Base-by-base conservation (phyloP, 2,113 vertebrate species). In the Natator depressus region DNA sequence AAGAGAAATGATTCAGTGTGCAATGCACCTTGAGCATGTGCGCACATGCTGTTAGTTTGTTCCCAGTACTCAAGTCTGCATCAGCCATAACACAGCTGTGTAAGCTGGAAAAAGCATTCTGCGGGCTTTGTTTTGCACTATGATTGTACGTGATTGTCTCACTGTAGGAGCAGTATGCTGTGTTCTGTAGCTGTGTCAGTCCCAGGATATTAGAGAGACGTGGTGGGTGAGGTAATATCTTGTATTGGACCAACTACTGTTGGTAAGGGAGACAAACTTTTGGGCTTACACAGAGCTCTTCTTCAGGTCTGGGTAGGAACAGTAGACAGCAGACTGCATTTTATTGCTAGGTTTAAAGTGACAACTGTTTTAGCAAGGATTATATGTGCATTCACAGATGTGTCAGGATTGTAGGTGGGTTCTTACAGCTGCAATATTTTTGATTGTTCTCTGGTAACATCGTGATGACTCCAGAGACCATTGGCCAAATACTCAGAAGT, bases 101-200 rank as follows among this genome's bases (percentile, higher is more conserved):
- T 24, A 27, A 76, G 53, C 53, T 10, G 89, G 84, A 54, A 19
- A 54, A 54, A 54, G 53, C 53, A 54, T 54, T 22, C 53, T 54
- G 53, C 53, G 22, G 53, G 53, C 53, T 75, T 86, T 14, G 0
- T 47, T 94, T 93, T 80, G 65, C 38, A 8, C 81, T 47, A 29
- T 10, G 6, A 2, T 25, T 17, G 4, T 6, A 1, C 62, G 22
- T 65, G 80, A 1, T 9, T 1, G 0, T 25, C 69, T 91, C 51
- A 22, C 9, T 38, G 5, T 22, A 72, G 65, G 35, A 72, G n/a
- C 19, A 72, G n/a, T 17, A 22, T 72, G 19, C 17, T 38, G 35
- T 38, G 65, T 20, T 72, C 4, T 72, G 65, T 10, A 62, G 13
- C 59, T 13, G 3, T 62, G 29, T 62, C 5, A 6, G 29, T 72